Percentiles rank a stretch among this genome's conserved stretches.
Evolutionary conservation across 1,140 invertebrate genomes (phyloP).

Genomic region (Polypedilum pembai): DNA sequence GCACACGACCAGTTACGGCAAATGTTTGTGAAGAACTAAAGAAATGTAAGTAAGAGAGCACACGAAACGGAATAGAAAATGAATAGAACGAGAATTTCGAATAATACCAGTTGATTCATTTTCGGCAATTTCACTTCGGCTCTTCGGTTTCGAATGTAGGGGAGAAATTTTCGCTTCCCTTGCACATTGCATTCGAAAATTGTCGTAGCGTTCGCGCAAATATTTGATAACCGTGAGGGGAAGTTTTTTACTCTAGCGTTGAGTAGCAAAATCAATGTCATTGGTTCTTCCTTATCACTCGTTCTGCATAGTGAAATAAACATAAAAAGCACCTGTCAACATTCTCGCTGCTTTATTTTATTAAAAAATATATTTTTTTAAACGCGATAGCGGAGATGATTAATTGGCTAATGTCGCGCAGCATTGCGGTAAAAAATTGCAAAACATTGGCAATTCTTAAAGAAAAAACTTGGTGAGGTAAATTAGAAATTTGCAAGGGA

Average conservation of each 20-base stretch:
- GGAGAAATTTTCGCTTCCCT: too few relatives aligned
- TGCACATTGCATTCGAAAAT: not conserved
- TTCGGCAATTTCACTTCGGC: not conserved
- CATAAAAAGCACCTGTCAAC: conserved; percentile 27
- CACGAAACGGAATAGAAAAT: too few relatives aligned
- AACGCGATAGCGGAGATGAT: conserved; percentile 7
- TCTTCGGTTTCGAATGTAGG: too few relatives aligned
- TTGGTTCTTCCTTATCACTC: not conserved
- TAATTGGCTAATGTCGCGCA: conserved; percentile 23
- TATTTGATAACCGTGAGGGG: not conserved
- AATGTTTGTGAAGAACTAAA: not conserved
- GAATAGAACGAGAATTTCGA: not conserved
- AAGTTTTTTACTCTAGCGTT: not conserved
- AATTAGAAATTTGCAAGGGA: too few relatives aligned
- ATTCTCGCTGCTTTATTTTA: not conserved
- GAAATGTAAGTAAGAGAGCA: not conserved
- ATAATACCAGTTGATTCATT: conserved; percentile 12
- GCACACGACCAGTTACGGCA: not conserved
- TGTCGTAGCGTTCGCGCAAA: not conserved
- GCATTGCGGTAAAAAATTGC: not conserved
- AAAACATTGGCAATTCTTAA: not conserved
- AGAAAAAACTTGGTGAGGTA: too few relatives aligned
- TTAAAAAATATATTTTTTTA: not conserved
- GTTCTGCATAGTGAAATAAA: not conserved
- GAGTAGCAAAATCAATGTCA: not conserved